Evolutionary conservation across 2,113 vertebrate genomes (phyloP), one percentile per base, ranked within the genome.

Genomic region (Spea bombifrons): DNA sequence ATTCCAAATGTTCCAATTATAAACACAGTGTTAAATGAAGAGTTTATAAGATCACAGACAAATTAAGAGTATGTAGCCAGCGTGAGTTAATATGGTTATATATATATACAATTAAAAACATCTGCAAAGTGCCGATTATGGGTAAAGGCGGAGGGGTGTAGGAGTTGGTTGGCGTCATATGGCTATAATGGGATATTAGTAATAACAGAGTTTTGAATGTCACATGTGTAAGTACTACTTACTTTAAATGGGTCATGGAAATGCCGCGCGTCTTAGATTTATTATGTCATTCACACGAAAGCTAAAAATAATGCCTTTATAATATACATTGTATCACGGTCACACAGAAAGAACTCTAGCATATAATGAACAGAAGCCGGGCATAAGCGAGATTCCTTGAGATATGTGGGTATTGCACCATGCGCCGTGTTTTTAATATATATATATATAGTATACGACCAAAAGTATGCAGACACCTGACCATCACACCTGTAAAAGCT

Each of bases 141-240:
- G 57, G 55, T 73, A 48, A 66, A 50, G 50, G 69, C 72, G 69
- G 50, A 52, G 57, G 77, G 63, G 61, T 66, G 77, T 79, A 70
- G 77, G 77, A 65, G 77, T 6, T 9, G 4, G 10, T 5, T 79
- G 77, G 48, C 77, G 77, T 79, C 70, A 79, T 52, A 43, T 44
- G 47, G 70, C 77, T 79, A 79, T 66, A 79, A 72, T 3, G n/a
- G 45, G 77, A 71, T 65, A 43, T 16, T 71, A 63, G 64, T 78
- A 53, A 78, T 78, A 65, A 64, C 43, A 78, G 69, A 53, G 68
- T 52, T 57, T 66, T 73, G 73, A 79, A 69, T 66, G 70, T 79
- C 63, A 79, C 17, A 46, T 45, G 46, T 72, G 48, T 73, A 66
- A 73, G 63, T 72, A 72, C 12, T 13, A 13, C 48, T 79, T 52